Evolutionary conservation across 2,888 invertebrate genomes (phyloP), one percentile per base, ranked within the genome.

Genomic region (Agriopis marginaria): DNA sequence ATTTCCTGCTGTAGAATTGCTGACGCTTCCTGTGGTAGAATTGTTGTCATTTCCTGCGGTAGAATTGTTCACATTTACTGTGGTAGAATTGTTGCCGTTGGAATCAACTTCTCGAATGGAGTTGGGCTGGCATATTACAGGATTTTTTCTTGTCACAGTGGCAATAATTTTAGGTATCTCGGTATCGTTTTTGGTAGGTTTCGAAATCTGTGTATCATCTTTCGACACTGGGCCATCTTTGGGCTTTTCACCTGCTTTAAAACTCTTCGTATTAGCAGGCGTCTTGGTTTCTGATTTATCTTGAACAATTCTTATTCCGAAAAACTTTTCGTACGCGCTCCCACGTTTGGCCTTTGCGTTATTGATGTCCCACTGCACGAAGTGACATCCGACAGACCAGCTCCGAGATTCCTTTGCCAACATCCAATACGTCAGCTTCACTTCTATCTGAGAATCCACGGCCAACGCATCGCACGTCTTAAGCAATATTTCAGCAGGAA

Each of bases 311-410:
- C 11, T 44, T 40, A 40, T 40, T 39, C 47, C 32, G 11, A 64
- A 68, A 39, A 60, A 54, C 9, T 39, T 68, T 23, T 50, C 49
- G 17, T 14, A 68, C 0, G 64, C 54, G 0, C 8, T 68, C 3
- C 11, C 54, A 5, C 14, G 10, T 11, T n/a, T 10, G 11, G 17
- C 3, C 4, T 5, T 40, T 7, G 7, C 1, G 5, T 40, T 65
- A 12, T 69, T 69, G 0, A 65, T 45, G 1, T 61, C 32, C 69
- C 69, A 69, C n/a, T 69, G 69, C 1, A 69, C 55, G 6, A 23
- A 56, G 7, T 65, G 39, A 42, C 64, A 65, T 0, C 69, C 69
- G 0, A 69, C 11, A 0, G 69, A 44, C 69, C 69, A 69, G 3
- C 7, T 23, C 4, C 10, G 3, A 5, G 50, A 53, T 9, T 17